Conservation (phyloP, 2,888 invertebrate species). For the Ectemnius lituratus region DNA sequence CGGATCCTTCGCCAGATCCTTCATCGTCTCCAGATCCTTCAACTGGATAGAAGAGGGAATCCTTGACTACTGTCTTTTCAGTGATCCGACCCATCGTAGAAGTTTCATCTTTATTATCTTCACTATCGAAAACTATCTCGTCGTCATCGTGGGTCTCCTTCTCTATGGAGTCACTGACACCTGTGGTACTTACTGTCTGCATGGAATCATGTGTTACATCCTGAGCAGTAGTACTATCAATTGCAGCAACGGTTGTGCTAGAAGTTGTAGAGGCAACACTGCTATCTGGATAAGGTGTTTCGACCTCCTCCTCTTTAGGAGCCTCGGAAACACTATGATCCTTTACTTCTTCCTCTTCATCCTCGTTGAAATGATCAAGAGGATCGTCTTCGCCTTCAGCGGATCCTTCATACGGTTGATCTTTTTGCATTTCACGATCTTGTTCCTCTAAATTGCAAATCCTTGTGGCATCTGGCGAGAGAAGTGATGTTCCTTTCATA, state of each 20-base stretch:
- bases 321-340: not conserved
- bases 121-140: constrained; percentile 59
- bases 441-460: constrained; percentile 68
- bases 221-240: not conserved
- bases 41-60: constrained; percentile 62
- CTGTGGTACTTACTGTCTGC: not conserved
- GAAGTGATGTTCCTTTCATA: constrained; percentile 80
- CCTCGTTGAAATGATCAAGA: constrained; percentile 22
- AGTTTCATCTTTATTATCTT: constrained; percentile 38
- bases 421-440: constrained; percentile 79
- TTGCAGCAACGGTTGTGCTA: not conserved
- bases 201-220: not conserved
- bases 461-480: constrained; percentile 78
- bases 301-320: constrained; percentile 20
- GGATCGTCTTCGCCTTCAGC: constrained; percentile 68
- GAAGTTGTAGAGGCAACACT: constrained; percentile 15
- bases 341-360: constrained; percentile 35
- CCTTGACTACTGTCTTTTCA: constrained; percentile 31
- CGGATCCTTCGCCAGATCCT: constrained; percentile 76
- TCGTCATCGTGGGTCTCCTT: constrained; percentile 39
- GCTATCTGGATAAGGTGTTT: constrained; percentile 40
- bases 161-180: constrained; percentile 14
- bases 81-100: constrained; percentile 16
- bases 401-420: constrained; percentile 79
- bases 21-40: constrained; percentile 75